A percentile compares a stretch with the other conserved stretches of the same genome.
These are phyloP conservation scores for Drosophila athabasca DNA, from an alignment of 1,140 invertebrate genomes.

Conservation along the genomic window DNA sequence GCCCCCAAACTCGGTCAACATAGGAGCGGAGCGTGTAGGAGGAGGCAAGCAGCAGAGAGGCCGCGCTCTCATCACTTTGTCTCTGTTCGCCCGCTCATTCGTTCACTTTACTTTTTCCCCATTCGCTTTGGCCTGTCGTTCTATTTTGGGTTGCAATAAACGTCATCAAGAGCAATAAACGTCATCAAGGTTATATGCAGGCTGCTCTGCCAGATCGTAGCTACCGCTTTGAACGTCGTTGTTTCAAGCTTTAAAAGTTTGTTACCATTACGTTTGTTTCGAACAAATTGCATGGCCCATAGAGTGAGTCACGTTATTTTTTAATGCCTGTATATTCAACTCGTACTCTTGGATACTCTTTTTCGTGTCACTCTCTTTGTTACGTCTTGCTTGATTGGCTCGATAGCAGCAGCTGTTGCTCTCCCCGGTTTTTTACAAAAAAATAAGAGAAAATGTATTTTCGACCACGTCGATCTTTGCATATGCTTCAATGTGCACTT, in stretches of 20 bases:
- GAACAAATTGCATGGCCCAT: slow-evolving; percentile 4
- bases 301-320: slow-evolving; percentile 21
- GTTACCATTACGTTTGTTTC: slow-evolving; percentile 38
- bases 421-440: slow-evolving; percentile 2
- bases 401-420: slow-evolving; percentile 32
- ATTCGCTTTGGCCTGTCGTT: slow-evolving; percentile 33
- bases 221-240: too few species aligned
- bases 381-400: slow-evolving; percentile 22
- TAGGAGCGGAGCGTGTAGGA: slow-evolving; percentile 29
- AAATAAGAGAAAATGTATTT: slow-evolving; percentile 3
- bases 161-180: slow-evolving; percentile 53
- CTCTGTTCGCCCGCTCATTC: slow-evolving; percentile 27
- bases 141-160: slow-evolving; percentile 48
- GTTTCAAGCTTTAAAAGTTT: slow-evolving; percentile 36
- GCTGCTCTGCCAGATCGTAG: slow-evolving; percentile 9
- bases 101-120: slow-evolving; percentile 13
- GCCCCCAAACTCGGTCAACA: slow-evolving; percentile 18
- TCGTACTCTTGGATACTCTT: slow-evolving; percentile 39
- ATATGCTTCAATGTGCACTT: too few species aligned
- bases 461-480: too few species aligned
- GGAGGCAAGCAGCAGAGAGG: slow-evolving; percentile 9
- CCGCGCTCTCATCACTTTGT: slow-evolving; percentile 35
- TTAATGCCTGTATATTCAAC: slow-evolving; percentile 46
- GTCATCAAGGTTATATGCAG: slow-evolving; percentile 40
- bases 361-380: not conserved